Evolutionary conservation across 2,113 vertebrate species (phyloP).

Genomic region (Anarhynchus alexandrinus): DNA sequence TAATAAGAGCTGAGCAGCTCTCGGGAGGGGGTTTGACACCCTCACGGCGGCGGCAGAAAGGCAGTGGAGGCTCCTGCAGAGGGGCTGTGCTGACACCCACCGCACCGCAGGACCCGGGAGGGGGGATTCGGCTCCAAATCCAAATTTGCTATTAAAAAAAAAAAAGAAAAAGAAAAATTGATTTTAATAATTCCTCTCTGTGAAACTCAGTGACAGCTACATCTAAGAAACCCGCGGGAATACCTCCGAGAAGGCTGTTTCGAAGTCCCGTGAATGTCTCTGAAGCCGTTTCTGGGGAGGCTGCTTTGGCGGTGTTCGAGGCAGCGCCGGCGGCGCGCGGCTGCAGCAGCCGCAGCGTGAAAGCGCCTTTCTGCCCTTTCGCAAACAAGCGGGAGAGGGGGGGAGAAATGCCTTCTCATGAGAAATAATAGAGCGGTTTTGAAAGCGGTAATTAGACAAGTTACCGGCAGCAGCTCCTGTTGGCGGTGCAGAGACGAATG

Average conservation of each 20-base stretch:
- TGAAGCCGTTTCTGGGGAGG: neutral
- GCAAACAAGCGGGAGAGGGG: neutral
- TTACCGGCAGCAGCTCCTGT: neutral
- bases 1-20: neutral
- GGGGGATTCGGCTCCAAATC: neutral
- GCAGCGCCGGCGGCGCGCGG: neutral
- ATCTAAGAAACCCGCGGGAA: neutral
- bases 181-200: neutral
- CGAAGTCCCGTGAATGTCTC: neutral
- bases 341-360: neutral
- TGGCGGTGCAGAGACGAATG: neutral
- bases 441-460: neutral
- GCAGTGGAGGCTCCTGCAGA: neutral
- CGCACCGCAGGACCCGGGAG: neutral
- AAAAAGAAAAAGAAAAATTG: neutral
- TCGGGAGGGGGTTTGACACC: neutral
- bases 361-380: neutral
- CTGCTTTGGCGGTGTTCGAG: neutral
- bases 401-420: neutral
- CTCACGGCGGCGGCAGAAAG: neutral
- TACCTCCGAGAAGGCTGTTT: accelerated
- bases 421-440: neutral
- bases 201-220: neutral
- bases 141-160: neutral
- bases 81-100: neutral